Conservation (phyloP, 2,797 vertebrate genomes). For the Tangara arthus region DNA sequence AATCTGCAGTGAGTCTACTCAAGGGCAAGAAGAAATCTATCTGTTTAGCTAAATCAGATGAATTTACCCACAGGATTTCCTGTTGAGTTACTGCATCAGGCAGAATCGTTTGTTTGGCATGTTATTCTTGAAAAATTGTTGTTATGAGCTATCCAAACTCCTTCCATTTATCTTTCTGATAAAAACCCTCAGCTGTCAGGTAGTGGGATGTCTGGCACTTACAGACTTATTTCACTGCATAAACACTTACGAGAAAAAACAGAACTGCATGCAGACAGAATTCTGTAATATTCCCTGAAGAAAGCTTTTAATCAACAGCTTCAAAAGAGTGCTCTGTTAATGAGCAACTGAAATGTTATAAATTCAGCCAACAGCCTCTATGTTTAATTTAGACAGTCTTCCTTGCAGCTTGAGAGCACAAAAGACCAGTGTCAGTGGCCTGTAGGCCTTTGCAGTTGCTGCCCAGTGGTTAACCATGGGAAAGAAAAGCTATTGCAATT, state of each 20-base stretch:
- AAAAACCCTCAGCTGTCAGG: slow-evolving; percentile 16
- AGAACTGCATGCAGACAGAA: background rate
- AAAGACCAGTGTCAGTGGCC: slow-evolving; percentile 57
- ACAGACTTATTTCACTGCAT: background rate
- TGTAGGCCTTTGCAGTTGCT: slow-evolving; percentile 35
- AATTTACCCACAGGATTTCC: background rate
- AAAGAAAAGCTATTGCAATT: slow-evolving; percentile 37
- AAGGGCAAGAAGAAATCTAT: background rate
- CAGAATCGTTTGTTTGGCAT: background rate
- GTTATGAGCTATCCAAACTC: slow-evolving; percentile 14
- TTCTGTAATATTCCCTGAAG: slow-evolving; percentile 24
- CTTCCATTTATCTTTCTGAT: slow-evolving; percentile 3
- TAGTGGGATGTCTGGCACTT: slow-evolving; percentile 1
- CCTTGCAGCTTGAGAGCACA: slow-evolving; percentile 39
- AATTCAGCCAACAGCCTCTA: slow-evolving; percentile 36
- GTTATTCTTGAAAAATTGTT: background rate
- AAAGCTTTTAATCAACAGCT: slow-evolving; percentile 53
- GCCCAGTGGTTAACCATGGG: slow-evolving; percentile 29
- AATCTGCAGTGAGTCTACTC: background rate
- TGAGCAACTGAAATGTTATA: slow-evolving; percentile 30
- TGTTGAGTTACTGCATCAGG: slow-evolving; percentile 13
- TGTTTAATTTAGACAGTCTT: slow-evolving; percentile 50
- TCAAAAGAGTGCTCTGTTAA: slow-evolving; percentile 53
- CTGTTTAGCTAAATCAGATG: background rate
- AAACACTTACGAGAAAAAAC: slow-evolving; percentile 13